These are phyloP conservation scores for Brachyalestes nurse DNA, from an alignment of 2,797 vertebrate genomes.

Conservation along the genomic window DNA sequence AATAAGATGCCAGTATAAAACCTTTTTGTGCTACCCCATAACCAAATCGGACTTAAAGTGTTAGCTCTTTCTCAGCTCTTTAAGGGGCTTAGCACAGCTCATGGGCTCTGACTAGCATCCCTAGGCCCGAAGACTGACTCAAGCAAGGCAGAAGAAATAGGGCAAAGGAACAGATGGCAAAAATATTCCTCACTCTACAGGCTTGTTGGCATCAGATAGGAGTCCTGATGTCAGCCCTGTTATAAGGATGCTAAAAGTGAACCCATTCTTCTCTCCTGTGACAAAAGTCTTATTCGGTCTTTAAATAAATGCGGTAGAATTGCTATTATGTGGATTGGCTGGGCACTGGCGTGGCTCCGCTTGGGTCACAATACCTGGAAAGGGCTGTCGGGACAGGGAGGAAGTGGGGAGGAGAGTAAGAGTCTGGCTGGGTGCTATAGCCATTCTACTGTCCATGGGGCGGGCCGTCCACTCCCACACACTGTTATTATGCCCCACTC, in stretches of 20 bases:
- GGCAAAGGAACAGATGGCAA: constrained; percentile 60
- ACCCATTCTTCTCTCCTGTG: constrained; percentile 59
- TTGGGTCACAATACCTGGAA: constrained; percentile 78
- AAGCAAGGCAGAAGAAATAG: constrained; percentile 49
- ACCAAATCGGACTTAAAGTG: constrained; percentile 4
- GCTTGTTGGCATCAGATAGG: constrained; percentile 58
- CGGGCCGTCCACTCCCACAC: not conserved
- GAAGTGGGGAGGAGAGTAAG: constrained; percentile 53
- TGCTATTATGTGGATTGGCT: constrained; percentile 63
- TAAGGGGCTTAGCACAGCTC: not conserved
- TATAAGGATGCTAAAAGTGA: constrained; percentile 45
- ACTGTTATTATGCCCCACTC: constrained; percentile 5
- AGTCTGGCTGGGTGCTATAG: constrained; percentile 36
- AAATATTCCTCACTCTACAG: constrained; percentile 54
- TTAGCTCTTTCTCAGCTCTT: constrained; percentile 2
- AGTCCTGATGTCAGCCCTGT: constrained; percentile 55
- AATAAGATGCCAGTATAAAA: constrained; percentile 1
- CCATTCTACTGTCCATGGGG: not conserved
- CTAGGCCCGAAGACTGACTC: constrained; percentile 30
- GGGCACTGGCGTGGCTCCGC: constrained; percentile 48
- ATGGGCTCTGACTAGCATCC: not conserved
- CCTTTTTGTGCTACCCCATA: not conserved
- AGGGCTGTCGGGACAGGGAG: constrained; percentile 65
- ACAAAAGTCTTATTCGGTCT: constrained; percentile 59
- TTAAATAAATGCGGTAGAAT: constrained; percentile 65